Percentiles rank a stretch among this genome's conserved stretches.
phyloP scores from a whole-genome alignment of 1,140 invertebrate genomes.

The Temnothorax curvispinosus region DNA sequence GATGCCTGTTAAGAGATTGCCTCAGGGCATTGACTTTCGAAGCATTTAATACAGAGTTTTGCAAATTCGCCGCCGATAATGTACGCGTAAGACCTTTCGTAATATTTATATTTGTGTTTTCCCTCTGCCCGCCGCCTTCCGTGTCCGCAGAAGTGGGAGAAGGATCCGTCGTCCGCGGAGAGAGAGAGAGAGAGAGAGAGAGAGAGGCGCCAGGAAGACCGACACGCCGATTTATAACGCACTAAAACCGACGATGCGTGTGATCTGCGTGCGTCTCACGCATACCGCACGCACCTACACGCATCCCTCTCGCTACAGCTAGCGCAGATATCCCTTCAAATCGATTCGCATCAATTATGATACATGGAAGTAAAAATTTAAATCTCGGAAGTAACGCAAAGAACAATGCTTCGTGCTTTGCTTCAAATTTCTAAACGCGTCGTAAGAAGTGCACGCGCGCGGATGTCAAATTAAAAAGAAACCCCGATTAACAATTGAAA shows the following conservation, averaged over 20 bases:
- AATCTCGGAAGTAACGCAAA: background rate
- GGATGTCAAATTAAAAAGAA: background rate
- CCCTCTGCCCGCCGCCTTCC: no score
- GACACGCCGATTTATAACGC: constrained; percentile 82
- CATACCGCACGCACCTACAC: constrained; percentile 61
- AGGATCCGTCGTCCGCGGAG: no score
- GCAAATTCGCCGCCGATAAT: no score
- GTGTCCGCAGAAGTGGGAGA: no score
- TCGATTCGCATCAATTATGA: constrained; percentile 35
- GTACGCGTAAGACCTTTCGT: no score
- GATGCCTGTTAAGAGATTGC: no score
- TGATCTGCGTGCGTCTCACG: constrained; percentile 76
- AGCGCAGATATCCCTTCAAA: constrained; percentile 20
- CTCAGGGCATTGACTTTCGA: no score
- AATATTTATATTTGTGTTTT: no score
- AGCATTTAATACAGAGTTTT: no score
- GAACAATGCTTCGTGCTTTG: background rate
- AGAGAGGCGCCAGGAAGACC: constrained; percentile 78
- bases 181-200: constrained; percentile 33
- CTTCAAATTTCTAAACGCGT: background rate
- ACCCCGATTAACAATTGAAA: background rate
- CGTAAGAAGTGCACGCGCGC: background rate
- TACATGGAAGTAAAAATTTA: background rate
- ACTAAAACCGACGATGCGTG: constrained; percentile 80
- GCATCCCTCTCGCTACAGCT: constrained; percentile 14